Base-by-base conservation (phyloP, 2,888 invertebrate species). In the Aphodius sticticus region DNA sequence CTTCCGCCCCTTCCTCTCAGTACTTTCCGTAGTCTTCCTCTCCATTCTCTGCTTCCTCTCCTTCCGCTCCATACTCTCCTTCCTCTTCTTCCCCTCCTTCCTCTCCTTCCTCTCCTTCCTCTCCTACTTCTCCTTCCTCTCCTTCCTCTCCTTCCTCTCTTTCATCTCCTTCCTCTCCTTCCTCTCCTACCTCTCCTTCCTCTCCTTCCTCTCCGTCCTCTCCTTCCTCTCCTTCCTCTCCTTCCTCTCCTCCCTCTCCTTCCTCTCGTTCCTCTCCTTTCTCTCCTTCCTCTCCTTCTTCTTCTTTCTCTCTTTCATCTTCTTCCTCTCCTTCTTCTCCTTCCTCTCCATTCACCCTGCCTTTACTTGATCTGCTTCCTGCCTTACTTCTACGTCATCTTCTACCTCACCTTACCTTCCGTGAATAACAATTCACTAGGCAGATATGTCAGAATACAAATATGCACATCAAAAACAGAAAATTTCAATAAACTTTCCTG, bases 141-240 rank as follows among this genome's bases (percentile, higher is more conserved):
- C 70, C 70, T 77, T 1, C 16, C 16, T 70, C 37, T 37, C 72
- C 38, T 69, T 16, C 15, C 7, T 36, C 38, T 77, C n/a, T 1
- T 15, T 76, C 16, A 5, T 71, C 12, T 6, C 77, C 36, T 16
- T 16, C 36, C 36, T 7, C 35, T 75, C 16, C 36, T 36, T 75
- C 77, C 14, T 71, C 70, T 35, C 70, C 76, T 77, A 3, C 78
- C 14, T 15, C 76, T 77, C 35, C 36, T 38, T 36, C 38, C 36
- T 77, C 16, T 15, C 35, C 5, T 77, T 70, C 16, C 16, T 35
- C 36, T 38, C 9, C 36, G 1, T 77, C n/a, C 38, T 35, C 78
- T 77, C 37, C 36, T 16, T 16, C 35, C 1, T 35, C 53, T 76
- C 78, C 16, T 36, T 16, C 78, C 36, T 35, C 36, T n/a, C 26